Conservation (phyloP, 2,797 vertebrate species). For the Gadopsis marmoratus region DNA sequence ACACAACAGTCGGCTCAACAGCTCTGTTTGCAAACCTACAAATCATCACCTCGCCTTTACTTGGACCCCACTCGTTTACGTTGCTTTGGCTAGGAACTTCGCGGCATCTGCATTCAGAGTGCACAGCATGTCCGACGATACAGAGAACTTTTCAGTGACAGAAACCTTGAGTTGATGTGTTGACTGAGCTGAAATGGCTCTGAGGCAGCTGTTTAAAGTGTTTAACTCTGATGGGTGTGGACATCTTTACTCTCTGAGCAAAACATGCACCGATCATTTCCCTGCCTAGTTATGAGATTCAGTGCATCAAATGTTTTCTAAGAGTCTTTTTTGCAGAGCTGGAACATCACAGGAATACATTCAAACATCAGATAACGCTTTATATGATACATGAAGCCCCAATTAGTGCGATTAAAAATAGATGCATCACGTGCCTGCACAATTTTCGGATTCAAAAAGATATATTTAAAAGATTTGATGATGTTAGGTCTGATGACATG, state of each 20-base stretch:
- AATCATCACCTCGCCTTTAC: conserved; percentile 36
- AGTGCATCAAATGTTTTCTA: background rate
- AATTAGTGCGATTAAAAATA: background rate
- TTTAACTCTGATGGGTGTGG: conserved; percentile 10
- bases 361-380: background rate
- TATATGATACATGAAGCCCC: background rate
- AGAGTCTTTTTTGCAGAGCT: background rate
- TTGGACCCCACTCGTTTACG: background rate
- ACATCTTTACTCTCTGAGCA: conserved; percentile 15
- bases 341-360: background rate
- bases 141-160: background rate
- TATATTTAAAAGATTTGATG: conserved; percentile 7
- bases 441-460: conserved; percentile 2
- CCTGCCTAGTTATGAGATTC: background rate
- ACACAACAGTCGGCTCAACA: conserved; percentile 42
- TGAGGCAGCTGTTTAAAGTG: conserved; percentile 32
- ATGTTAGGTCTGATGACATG: conserved; percentile 1
- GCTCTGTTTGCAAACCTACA: conserved; percentile 60
- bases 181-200: background rate
- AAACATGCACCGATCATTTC: conserved; percentile 7
- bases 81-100: background rate
- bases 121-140: conserved; percentile 2
- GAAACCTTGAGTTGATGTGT: background rate
- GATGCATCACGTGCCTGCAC: background rate
- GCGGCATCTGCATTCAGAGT: background rate